These are phyloP conservation scores for Graphium colonna DNA, from an alignment of 2,888 invertebrate genomes.

Conservation along the genomic window DNA sequence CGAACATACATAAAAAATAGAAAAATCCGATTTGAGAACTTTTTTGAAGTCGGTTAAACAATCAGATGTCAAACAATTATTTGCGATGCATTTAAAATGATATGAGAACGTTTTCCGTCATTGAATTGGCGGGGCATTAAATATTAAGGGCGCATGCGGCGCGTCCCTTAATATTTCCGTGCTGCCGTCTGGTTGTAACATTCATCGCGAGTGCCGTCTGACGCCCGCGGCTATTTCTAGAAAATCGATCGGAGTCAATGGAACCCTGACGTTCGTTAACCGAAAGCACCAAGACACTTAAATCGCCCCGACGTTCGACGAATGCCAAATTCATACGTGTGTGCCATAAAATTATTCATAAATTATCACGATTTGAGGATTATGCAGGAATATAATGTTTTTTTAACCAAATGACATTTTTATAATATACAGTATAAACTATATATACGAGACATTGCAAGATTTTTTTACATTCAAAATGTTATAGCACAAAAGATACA, in stretches of 20 bases:
- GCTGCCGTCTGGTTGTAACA: conserved; percentile 46
- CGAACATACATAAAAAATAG: no score
- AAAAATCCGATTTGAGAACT: no score
- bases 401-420: no score
- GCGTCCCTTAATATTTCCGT: conserved; percentile 13
- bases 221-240: conserved; percentile 60
- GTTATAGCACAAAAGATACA: no score
- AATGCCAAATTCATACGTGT: no score
- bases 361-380: no score
- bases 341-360: no score
- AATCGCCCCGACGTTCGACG: neutral
- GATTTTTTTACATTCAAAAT: no score
- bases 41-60: neutral
- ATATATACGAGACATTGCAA: no score
- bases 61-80: conserved; percentile 29
- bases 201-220: conserved; percentile 51
- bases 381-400: no score
- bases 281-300: conserved; percentile 31
- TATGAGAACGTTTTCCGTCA: conserved; percentile 45
- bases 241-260: conserved; percentile 54
- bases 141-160: conserved; percentile 58
- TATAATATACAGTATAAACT: no score
- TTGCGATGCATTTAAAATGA: conserved; percentile 55
- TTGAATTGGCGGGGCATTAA: conserved; percentile 67
- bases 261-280: conserved; percentile 25